These are phyloP conservation scores for Coendou prehensilis DNA, from an alignment of 2,797 vertebrate genomes.

Conservation along the genomic window DNA sequence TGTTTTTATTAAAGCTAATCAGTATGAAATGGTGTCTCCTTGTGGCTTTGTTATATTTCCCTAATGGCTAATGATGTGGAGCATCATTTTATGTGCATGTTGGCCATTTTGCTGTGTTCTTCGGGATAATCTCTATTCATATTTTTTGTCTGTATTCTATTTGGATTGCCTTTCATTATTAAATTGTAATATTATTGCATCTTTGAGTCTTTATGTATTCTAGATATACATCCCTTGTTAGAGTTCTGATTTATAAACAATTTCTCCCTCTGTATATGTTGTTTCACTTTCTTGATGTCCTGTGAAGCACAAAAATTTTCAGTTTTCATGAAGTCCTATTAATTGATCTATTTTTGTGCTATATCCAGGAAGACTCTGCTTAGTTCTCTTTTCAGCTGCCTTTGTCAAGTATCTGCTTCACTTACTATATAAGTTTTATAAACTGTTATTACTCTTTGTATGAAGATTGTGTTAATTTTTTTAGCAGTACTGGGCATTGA, in stretches of 20 bases:
- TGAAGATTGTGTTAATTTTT: background rate
- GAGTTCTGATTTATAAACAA: background rate
- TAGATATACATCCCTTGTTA: background rate
- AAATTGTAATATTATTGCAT: background rate
- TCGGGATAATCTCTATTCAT: background rate
- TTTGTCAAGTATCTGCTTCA: background rate
- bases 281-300: background rate
- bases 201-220: background rate
- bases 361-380: background rate
- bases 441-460: background rate
- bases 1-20: background rate
- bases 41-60: background rate
- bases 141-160: background rate
- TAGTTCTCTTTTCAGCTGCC: background rate
- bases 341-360: background rate
- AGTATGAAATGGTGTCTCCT: background rate
- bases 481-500: background rate
- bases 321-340: background rate
- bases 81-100: background rate
- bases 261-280: background rate
- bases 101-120: background rate
- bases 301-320: background rate
- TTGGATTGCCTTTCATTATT: background rate
- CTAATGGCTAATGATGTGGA: background rate
- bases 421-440: background rate